These are phyloP conservation scores for Platycnemis pennipes DNA, from an alignment of 2,888 invertebrate species.

Conservation along the genomic window DNA sequence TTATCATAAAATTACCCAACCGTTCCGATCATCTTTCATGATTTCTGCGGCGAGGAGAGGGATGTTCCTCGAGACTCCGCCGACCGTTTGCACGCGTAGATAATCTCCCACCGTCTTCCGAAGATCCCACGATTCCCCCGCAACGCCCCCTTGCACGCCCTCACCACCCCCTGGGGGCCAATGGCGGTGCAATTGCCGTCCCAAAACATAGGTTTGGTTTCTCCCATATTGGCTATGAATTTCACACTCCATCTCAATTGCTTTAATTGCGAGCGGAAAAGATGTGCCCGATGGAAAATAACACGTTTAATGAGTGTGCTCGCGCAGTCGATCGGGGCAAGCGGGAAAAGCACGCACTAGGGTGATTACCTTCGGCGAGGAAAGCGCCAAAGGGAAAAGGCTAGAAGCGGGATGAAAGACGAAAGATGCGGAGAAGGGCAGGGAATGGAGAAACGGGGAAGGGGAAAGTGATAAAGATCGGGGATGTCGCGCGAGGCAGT, in stretches of 20 bases:
- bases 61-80: background rate
- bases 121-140: background rate
- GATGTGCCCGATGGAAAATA: slow-evolving; percentile 35
- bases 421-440: background rate
- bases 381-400: background rate
- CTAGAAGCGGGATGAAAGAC: background rate
- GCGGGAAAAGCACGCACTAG: background rate
- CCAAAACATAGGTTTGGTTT: slow-evolving; percentile 64
- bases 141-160: background rate
- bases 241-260: slow-evolving; percentile 57
- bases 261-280: slow-evolving; percentile 52
- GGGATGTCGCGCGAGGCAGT: no score
- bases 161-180: background rate
- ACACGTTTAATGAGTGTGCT: background rate
- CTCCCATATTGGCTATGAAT: slow-evolving; percentile 62
- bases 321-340: background rate
- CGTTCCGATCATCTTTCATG: background rate
- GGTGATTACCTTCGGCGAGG: background rate
- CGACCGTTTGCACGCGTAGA: background rate
- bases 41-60: background rate
- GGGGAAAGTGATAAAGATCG: background rate
- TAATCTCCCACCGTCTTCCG: background rate
- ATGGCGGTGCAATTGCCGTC: background rate
- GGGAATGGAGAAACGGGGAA: background rate
- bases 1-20: slow-evolving; percentile 20